Percentiles rank a stretch among this genome's conserved stretches.
Evolutionary conservation across 2,113 vertebrate genomes (phyloP).

Genomic region (Phalacrocorax aristotelis): DNA sequence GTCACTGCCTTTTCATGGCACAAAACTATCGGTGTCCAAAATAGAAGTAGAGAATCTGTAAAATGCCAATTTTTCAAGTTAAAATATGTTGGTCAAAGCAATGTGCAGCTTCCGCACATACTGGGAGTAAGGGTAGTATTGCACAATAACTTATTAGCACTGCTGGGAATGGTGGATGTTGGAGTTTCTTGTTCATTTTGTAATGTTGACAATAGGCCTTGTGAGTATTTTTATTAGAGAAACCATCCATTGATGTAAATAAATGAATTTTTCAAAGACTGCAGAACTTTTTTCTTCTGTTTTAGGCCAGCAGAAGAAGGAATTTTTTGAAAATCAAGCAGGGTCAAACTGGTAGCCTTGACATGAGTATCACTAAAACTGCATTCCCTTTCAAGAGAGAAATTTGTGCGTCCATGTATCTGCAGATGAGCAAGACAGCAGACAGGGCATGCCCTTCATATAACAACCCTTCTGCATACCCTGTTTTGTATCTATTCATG

Average conservation of each 20-base stretch:
- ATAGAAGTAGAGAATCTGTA: background rate
- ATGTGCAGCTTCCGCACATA: background rate
- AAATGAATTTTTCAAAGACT: conserved; percentile 63
- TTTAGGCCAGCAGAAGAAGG: background rate
- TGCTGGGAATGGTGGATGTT: conserved; percentile 17
- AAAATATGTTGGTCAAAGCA: background rate
- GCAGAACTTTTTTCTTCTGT: background rate
- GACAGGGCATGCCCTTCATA: background rate
- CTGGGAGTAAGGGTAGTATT: background rate
- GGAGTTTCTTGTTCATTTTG: conserved; percentile 63
- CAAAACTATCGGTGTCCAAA: background rate
- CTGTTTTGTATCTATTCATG: background rate
- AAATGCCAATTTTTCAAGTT: background rate
- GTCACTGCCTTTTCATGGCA: background rate
- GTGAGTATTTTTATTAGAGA: conserved; percentile 60
- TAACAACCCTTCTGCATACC: background rate
- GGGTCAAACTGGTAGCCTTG: background rate
- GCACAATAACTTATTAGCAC: conserved; percentile 20
- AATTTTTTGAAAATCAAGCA: background rate
- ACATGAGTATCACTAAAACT: background rate
- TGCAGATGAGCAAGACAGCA: background rate
- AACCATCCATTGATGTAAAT: conserved; percentile 49
- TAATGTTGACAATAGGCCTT: conserved; percentile 26
- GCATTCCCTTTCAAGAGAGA: background rate
- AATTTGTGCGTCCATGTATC: background rate